Percentiles rank a stretch among this genome's conserved stretches.
These are phyloP conservation scores for Holacanthus passer DNA, from an alignment of 2,113 vertebrate species.

Conservation along the genomic window DNA sequence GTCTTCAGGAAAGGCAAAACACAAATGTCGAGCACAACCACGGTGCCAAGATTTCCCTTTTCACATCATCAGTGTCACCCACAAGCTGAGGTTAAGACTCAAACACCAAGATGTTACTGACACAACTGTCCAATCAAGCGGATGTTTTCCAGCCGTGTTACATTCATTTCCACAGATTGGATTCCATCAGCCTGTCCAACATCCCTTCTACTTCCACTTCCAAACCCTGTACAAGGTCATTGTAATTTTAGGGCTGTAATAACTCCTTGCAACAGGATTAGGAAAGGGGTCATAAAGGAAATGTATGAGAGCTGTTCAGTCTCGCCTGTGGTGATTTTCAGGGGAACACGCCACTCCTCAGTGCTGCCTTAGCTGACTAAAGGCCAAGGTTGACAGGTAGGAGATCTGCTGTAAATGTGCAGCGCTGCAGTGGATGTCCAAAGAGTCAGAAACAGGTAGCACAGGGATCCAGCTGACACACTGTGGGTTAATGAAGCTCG, in stretches of 20 bases:
- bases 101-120: not conserved
- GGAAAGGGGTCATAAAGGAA: slow-evolving; percentile 36
- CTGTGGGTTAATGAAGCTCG: not conserved
- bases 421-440: slow-evolving; percentile 1
- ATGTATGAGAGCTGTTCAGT: slow-evolving; percentile 22
- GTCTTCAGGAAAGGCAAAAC: not conserved
- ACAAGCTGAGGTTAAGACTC: slow-evolving; percentile 3
- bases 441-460: not conserved
- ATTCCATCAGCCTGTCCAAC: not conserved
- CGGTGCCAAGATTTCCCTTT: not conserved
- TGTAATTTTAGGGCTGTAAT: slow-evolving; percentile 52
- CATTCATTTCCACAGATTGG: slow-evolving; percentile 43
- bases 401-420: slow-evolving; percentile 7
- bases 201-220: slow-evolving; percentile 27
- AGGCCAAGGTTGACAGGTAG: not conserved
- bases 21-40: not conserved
- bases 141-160: slow-evolving; percentile 54
- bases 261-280: slow-evolving; percentile 31
- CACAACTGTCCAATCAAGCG: slow-evolving; percentile 35
- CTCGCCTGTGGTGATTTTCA: slow-evolving; percentile 31
- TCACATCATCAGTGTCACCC: not conserved
- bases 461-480: not conserved
- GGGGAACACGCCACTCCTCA: slow-evolving; percentile 8
- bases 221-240: slow-evolving; percentile 63
- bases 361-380: slow-evolving; percentile 1